Evolutionary conservation across 2,888 invertebrate genomes (phyloP).

Genomic region (Meiosimyza platycephala): DNA sequence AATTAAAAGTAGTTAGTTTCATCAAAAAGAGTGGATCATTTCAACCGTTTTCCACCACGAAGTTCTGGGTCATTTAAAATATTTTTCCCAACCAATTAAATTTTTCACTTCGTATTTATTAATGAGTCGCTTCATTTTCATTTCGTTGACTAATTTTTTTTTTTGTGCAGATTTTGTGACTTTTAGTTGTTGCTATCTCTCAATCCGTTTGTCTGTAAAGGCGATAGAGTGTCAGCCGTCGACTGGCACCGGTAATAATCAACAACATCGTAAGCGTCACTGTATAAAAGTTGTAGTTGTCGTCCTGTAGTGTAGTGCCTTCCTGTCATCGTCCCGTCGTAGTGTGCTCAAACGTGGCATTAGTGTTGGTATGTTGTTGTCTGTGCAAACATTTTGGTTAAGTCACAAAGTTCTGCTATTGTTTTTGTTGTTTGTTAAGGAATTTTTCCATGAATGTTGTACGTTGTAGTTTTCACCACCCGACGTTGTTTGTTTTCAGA

Average conservation of each 20-base stretch:
- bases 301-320: background rate
- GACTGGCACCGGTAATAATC: conserved; percentile 32
- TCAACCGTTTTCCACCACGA: too few species aligned
- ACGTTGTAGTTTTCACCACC: background rate
- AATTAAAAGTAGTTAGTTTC: too few species aligned
- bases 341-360: background rate
- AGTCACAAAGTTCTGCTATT: conserved; percentile 27
- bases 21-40: too few species aligned
- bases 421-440: conserved; percentile 21
- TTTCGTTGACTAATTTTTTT: conserved; percentile 19
- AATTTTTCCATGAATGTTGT: conserved; percentile 23
- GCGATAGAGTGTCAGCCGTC: conserved; percentile 27
- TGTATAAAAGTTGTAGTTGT: conserved; percentile 4
- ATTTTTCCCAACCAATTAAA: too few species aligned
- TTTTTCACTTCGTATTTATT: conserved; percentile 10
- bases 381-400: conserved; percentile 29
- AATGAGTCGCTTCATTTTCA: conserved; percentile 31
- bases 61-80: too few species aligned
- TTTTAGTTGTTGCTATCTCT: conserved; percentile 1
- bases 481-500: too few species aligned
- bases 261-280: conserved; percentile 27
- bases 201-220: conserved; percentile 3
- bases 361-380: conserved; percentile 1
- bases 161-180: conserved; percentile 27
- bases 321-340: background rate